Percentiles rank a stretch among this genome's conserved stretches.
Evolutionary conservation across 2,797 vertebrate genomes (phyloP).

Genomic region (Kryptopterus vitreolus): DNA sequence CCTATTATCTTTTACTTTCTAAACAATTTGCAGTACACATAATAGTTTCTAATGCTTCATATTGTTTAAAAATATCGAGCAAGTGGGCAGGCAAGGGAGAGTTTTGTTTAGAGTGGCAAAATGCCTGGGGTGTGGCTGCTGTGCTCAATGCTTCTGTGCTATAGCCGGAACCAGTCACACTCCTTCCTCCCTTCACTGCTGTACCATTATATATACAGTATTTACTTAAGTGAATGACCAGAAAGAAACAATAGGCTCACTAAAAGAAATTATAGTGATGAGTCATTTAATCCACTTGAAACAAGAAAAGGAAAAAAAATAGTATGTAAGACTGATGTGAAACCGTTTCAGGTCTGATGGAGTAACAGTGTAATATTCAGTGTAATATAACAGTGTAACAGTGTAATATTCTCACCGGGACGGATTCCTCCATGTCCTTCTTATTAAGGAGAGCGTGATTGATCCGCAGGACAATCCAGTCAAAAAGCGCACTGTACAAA

Average conservation of each 20-base stretch:
- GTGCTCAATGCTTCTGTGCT: background rate
- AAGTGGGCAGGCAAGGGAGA: background rate
- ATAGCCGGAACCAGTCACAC: background rate
- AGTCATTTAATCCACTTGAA: background rate
- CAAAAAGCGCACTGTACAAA: constrained; percentile 94
- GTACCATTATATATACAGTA: background rate
- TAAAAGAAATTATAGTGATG: background rate
- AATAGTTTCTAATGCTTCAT: background rate
- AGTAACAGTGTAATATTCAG: background rate
- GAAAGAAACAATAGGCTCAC: background rate
- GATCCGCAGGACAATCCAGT: constrained; percentile 97
- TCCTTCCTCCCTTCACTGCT: background rate
- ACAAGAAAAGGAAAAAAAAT: background rate
- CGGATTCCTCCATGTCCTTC: constrained; percentile 86
- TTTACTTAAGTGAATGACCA: background rate
- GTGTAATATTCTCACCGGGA: constrained; percentile 38
- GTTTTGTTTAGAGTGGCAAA: background rate
- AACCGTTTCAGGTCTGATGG: background rate
- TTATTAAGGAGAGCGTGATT: constrained; percentile 98
- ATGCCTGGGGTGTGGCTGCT: background rate
- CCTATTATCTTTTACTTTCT: background rate
- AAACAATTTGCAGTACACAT: no score
- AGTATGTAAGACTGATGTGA: background rate
- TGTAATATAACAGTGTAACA: background rate
- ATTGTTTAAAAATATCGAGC: background rate